Evolutionary conservation across 2,888 invertebrate species (phyloP).

Genomic region (Drosophila melanocephala): DNA sequence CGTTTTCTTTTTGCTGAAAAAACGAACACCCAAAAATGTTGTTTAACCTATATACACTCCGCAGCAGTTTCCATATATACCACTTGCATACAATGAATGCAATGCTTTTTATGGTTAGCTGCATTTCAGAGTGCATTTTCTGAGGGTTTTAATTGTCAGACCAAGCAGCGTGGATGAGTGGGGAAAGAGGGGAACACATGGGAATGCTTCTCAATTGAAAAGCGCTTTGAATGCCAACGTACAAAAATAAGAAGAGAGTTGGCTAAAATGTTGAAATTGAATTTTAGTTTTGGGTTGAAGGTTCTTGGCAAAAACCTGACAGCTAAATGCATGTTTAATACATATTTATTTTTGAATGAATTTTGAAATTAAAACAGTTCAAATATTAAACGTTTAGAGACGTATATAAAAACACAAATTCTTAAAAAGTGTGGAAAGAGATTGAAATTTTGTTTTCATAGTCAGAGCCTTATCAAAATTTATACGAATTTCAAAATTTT

Average conservation of each 20-base stretch:
- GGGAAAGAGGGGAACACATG: background rate
- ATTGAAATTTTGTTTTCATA: background rate
- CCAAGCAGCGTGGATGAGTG: background rate
- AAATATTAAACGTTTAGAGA: background rate
- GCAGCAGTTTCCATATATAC: conserved; percentile 37
- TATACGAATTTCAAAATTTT: too few relatives aligned
- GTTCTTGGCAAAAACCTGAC: background rate
- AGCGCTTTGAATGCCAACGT: conserved; percentile 50
- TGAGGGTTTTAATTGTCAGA: conserved; percentile 60
- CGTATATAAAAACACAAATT: background rate
- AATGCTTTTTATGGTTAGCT: conserved; percentile 69
- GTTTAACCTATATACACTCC: conserved; percentile 26
- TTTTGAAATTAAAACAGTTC: background rate
- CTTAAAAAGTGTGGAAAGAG: background rate
- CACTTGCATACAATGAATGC: conserved; percentile 44
- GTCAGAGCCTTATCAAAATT: background rate
- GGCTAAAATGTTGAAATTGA: background rate
- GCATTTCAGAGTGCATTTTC: conserved; percentile 46
- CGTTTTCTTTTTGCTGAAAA: conserved; percentile 1
- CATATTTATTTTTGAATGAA: background rate
- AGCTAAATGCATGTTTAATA: background rate
- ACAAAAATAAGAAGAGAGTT: background rate
- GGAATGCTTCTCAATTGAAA: conserved; percentile 58
- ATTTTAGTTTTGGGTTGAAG: conserved; percentile 1
- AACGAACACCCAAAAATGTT: conserved; percentile 36